Percentiles rank a stretch among this genome's conserved stretches.
phyloP scores from a whole-genome alignment of 2,113 vertebrate genomes.

The Anguilla japonica region DNA sequence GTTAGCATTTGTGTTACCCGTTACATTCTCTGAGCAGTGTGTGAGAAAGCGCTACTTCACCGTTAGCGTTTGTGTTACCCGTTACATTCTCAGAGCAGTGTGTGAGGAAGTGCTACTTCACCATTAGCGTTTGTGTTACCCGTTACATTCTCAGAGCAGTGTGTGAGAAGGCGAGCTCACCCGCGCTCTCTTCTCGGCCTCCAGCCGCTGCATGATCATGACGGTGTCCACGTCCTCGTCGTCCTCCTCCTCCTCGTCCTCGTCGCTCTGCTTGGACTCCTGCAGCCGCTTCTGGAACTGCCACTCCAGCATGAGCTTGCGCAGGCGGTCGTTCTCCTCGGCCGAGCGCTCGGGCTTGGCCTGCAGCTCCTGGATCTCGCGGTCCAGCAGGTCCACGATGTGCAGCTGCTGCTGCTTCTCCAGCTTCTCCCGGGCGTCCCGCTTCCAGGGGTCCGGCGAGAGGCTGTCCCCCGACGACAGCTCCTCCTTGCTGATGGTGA shows the following conservation, averaged over 20 bases:
- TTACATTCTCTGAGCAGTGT: too few relatives aligned
- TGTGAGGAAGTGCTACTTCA: too few relatives aligned
- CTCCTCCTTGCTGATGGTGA: constrained; percentile 92
- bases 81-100: not conserved
- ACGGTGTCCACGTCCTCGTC: constrained; percentile 94
- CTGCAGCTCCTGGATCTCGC: constrained; percentile 95
- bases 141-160: not conserved
- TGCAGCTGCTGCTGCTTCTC: constrained; percentile 98
- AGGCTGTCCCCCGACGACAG: constrained; percentile 87
- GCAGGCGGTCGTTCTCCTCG: constrained; percentile 90
- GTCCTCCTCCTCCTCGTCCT: constrained; percentile 95
- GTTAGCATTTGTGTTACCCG: not conserved
- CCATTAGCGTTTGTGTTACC: not conserved
- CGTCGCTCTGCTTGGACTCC: constrained; percentile 93
- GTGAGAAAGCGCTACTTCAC: too few relatives aligned
- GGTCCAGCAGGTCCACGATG: constrained; percentile 92
- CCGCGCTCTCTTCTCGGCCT: constrained; percentile 95
- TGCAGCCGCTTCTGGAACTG: constrained; percentile 97
- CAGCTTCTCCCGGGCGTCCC: constrained; percentile 93
- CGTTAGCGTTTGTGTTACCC: not conserved
- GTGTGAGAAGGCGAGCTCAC: constrained; percentile 68
- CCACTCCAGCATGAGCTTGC: constrained; percentile 98
- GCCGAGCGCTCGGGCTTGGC: constrained; percentile 84
- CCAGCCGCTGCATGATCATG: constrained; percentile 95
- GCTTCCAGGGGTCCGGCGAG: constrained; percentile 96